Evolutionary conservation across 1,140 invertebrate species (phyloP).

Genomic region (Heliconius melpomene): DNA sequence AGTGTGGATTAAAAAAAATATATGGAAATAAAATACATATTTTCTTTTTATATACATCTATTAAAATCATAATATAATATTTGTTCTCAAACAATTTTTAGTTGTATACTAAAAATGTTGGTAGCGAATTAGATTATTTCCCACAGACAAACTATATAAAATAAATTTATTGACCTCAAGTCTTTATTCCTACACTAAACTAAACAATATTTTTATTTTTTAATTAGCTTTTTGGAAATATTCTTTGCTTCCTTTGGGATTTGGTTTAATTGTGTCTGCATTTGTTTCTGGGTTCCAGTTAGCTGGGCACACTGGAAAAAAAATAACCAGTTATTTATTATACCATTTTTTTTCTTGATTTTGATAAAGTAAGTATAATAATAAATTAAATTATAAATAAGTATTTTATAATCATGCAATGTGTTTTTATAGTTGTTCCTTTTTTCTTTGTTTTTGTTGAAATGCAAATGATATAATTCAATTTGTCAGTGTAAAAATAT

Average conservation of each 20-base stretch:
- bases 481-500: no score
- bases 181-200: not conserved
- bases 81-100: not conserved
- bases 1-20: no score
- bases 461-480: no score
- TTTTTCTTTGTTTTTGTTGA: no score
- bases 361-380: no score
- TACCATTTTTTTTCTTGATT: no score
- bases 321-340: constrained; percentile 5
- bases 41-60: not conserved
- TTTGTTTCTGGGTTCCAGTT: constrained; percentile 90
- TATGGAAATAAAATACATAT: not conserved
- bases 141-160: not conserved
- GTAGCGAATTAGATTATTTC: not conserved
- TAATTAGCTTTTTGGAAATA: constrained; percentile 86
- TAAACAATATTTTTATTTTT: constrained; percentile 10
- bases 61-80: not conserved
- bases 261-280: constrained; percentile 91
- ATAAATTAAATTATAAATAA: no score
- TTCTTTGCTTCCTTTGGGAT: constrained; percentile 89
- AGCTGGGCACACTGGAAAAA: constrained; percentile 89
- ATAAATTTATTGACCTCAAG: not conserved
- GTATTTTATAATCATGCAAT: no score
- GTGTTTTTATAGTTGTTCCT: no score
- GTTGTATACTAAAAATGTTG: not conserved